These are phyloP conservation scores for Lasioglossum oenotherae DNA, from an alignment of 2,888 invertebrate genomes.

Conservation along the genomic window DNA sequence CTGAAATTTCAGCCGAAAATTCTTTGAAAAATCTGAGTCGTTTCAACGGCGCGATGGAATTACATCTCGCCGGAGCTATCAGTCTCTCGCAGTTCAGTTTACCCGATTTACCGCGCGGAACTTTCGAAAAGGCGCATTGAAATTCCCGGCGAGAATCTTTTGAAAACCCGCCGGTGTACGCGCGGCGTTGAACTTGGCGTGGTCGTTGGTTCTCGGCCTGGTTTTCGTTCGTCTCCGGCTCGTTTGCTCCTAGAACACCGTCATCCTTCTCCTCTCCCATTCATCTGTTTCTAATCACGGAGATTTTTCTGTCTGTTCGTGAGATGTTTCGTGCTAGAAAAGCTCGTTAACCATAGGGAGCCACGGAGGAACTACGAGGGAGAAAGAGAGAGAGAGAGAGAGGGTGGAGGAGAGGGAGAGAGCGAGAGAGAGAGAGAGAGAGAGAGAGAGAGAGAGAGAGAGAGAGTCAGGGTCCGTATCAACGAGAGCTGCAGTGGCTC, in stretches of 20 bases:
- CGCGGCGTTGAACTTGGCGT: not conserved
- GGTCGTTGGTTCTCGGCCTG: slow-evolving; percentile 17
- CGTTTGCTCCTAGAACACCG: not conserved
- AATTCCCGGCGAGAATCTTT: slow-evolving; percentile 1
- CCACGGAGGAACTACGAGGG: not conserved
- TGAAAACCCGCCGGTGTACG: not conserved
- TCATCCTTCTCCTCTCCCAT: not conserved
- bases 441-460: not conserved
- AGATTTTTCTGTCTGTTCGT: slow-evolving; percentile 32
- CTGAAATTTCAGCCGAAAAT: not conserved
- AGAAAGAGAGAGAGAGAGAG: not conserved
- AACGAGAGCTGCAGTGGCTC: slow-evolving; percentile 54
- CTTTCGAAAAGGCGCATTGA: slow-evolving; percentile 10
- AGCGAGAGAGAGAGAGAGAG: not conserved
- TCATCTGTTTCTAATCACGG: slow-evolving; percentile 16
- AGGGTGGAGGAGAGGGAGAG: not conserved
- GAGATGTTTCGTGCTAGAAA: slow-evolving; percentile 33
- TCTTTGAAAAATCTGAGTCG: not conserved
- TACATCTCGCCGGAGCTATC: not conserved
- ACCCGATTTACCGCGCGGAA: not conserved
- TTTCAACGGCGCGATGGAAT: not conserved
- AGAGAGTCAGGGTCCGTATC: slow-evolving; percentile 37
- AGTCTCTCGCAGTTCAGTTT: not conserved
- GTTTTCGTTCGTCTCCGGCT: slow-evolving; percentile 12
- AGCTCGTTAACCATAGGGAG: slow-evolving; percentile 54